Percentiles rank a stretch among this genome's conserved stretches.
Evolutionary conservation across 2,888 invertebrate species (phyloP).

Genomic region (Bombylius discolor): DNA sequence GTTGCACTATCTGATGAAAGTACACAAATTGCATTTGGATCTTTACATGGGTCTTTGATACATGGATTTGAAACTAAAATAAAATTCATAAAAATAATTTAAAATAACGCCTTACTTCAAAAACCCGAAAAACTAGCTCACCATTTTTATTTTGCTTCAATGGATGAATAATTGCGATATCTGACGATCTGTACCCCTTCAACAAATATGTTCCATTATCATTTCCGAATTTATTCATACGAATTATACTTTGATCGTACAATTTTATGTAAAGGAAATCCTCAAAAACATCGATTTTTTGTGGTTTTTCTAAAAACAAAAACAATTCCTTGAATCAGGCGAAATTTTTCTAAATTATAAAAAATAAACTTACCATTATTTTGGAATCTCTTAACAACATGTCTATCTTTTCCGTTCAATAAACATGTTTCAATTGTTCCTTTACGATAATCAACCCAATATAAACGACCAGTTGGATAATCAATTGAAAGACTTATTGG

Average conservation of each 20-base stretch:
- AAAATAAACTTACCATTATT: conserved; percentile 32
- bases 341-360: too few relatives aligned
- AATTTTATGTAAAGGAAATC: conserved; percentile 54
- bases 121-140: conserved; percentile 20
- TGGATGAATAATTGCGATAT: conserved; percentile 54
- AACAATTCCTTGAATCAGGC: neutral
- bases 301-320: conserved; percentile 42
- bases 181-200: conserved; percentile 46
- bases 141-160: conserved; percentile 45
- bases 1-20: conserved; percentile 36
- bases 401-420: conserved; percentile 55
- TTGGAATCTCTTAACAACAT: conserved; percentile 43
- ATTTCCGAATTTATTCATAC: conserved; percentile 53
- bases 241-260: conserved; percentile 48
- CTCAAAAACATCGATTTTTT: conserved; percentile 61
- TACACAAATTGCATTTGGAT: conserved; percentile 47
- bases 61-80: conserved; percentile 45
- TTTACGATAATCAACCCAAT: conserved; percentile 75
- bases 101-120: neutral
- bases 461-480: conserved; percentile 57
- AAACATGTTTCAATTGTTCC: conserved; percentile 55
- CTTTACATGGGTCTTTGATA: conserved; percentile 43
- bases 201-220: conserved; percentile 43
- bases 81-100: neutral
- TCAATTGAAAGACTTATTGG: conserved; percentile 66